phyloP scores from a whole-genome alignment of 2,888 invertebrate genomes.

The Agapostemon virescens region DNA sequence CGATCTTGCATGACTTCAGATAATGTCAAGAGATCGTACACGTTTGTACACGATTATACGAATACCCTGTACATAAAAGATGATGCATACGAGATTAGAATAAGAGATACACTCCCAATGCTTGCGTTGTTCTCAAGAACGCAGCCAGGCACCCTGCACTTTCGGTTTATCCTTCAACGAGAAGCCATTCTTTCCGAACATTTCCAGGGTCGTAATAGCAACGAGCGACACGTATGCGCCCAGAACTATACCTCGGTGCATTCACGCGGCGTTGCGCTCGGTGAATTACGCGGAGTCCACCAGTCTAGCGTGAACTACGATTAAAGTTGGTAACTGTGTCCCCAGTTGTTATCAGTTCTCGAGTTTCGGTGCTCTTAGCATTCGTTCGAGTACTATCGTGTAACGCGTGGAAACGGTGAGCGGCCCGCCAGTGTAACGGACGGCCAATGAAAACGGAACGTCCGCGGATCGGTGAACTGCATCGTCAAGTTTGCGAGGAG shows the following conservation, averaged over 20 bases:
- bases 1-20: too few relatives aligned
- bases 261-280: background rate
- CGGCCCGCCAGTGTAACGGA: background rate
- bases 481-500: background rate
- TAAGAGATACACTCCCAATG: too few relatives aligned
- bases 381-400: conserved; percentile 13
- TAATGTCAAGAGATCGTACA: too few relatives aligned
- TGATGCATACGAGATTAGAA: too few relatives aligned
- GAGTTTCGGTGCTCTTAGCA: conserved; percentile 27
- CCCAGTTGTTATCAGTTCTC: conserved; percentile 46
- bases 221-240: background rate
- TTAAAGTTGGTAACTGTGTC: conserved; percentile 62
- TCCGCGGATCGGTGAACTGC: conserved; percentile 8
- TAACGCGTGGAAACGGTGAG: background rate
- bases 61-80: too few relatives aligned
- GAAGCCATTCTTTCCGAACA: background rate
- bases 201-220: background rate
- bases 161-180: background rate
- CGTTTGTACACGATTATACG: too few relatives aligned
- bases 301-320: conserved; percentile 63
- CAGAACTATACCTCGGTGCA: background rate
- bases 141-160: too few relatives aligned
- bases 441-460: conserved; percentile 1
- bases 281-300: conserved; percentile 28
- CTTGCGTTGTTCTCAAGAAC: too few relatives aligned